phyloP scores from a whole-genome alignment of 2,113 vertebrate species.

The Lipophrys pholis region DNA sequence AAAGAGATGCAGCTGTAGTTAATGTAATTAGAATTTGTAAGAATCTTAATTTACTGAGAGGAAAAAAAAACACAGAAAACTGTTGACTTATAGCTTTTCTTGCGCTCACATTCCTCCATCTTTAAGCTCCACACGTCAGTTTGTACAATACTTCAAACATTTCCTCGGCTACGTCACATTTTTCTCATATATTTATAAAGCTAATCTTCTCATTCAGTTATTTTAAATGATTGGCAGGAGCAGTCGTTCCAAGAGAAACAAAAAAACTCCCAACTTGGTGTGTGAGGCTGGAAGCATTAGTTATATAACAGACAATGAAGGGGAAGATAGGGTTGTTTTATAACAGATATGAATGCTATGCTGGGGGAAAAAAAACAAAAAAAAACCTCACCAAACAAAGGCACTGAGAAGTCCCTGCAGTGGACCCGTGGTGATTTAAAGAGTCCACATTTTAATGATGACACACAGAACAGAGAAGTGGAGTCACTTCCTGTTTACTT shows the following conservation, averaged over 20 bases:
- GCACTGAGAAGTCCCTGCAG: neutral
- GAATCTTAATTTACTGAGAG: too few relatives aligned
- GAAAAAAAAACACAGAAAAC: too few relatives aligned
- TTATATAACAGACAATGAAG: neutral
- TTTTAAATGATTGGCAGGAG: neutral
- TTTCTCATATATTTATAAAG: too few relatives aligned
- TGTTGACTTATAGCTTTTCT: too few relatives aligned
- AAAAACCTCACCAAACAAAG: slow-evolving; percentile 10
- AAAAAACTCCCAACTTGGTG: neutral
- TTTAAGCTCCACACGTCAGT: too few relatives aligned
- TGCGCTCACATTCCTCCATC: too few relatives aligned
- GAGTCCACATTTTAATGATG: neutral
- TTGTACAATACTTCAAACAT: too few relatives aligned
- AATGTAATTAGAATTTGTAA: too few relatives aligned
- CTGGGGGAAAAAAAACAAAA: too few relatives aligned
- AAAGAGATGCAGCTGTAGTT: too few relatives aligned
- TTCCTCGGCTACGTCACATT: too few relatives aligned
- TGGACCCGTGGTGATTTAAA: neutral
- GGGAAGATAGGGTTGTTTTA: slow-evolving; percentile 1
- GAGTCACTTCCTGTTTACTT: neutral
- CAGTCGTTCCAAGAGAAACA: neutral
- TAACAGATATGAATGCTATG: neutral
- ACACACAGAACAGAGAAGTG: slow-evolving; percentile 3
- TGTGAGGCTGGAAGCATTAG: neutral
- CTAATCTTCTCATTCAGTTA: neutral